These are phyloP conservation scores for Stigmatopora nigra DNA, from an alignment of 2,113 vertebrate genomes.

Conservation along the genomic window DNA sequence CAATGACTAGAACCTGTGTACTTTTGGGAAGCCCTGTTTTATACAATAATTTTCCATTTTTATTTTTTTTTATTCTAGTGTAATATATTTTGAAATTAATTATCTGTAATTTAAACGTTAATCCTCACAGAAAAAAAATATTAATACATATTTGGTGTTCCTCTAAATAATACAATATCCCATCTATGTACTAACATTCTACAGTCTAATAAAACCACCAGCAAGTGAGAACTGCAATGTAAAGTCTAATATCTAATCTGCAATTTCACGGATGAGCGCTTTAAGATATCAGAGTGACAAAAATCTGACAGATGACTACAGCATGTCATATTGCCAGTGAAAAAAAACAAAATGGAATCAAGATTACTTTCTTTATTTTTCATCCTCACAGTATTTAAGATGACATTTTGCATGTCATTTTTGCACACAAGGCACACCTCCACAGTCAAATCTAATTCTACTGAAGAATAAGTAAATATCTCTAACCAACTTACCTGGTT, in stretches of 20 bases:
- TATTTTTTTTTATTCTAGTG: too few species aligned
- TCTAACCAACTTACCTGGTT: constrained; percentile 28
- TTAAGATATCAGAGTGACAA: background rate
- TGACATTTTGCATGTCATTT: background rate
- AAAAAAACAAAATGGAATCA: background rate
- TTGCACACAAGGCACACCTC: background rate
- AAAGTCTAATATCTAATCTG: constrained; percentile 11
- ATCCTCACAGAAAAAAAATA: too few species aligned
- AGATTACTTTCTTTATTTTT: background rate
- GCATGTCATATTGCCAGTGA: background rate
- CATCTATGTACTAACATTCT: background rate
- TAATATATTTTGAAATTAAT: too few species aligned
- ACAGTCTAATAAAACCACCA: background rate
- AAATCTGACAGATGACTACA: constrained; percentile 1
- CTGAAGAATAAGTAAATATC: background rate
- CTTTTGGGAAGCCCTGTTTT: too few species aligned
- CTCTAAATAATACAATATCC: background rate
- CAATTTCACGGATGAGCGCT: constrained; percentile 8
- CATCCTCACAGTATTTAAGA: background rate
- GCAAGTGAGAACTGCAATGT: background rate
- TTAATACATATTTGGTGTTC: background rate
- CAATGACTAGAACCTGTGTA: too few species aligned
- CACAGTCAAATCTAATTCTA: background rate
- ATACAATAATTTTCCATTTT: too few species aligned
- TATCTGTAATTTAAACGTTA: too few species aligned